These are phyloP conservation scores for Catocala sponsa DNA, from an alignment of 2,888 invertebrate genomes.

Conservation along the genomic window DNA sequence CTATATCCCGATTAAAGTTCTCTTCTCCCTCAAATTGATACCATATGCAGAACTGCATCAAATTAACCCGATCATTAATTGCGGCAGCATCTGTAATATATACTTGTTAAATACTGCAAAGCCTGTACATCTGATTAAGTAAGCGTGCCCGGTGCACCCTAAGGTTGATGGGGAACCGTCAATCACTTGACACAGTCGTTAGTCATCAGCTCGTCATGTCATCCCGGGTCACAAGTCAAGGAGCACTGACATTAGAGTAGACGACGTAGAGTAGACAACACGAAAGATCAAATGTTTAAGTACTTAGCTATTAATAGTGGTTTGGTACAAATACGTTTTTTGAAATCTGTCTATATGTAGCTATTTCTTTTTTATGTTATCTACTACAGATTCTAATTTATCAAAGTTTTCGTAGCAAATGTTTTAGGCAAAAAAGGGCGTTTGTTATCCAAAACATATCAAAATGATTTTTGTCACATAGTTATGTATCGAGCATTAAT, in stretches of 20 bases:
- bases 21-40: neutral
- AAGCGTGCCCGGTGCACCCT: constrained; percentile 22
- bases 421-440: too few species aligned
- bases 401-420: too few species aligned
- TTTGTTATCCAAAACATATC: too few species aligned
- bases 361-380: too few species aligned
- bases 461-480: too few species aligned
- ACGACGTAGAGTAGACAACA: constrained; percentile 5
- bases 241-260: constrained; percentile 16
- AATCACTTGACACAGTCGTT: constrained; percentile 62
- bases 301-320: too few species aligned
- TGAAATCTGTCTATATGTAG: too few species aligned
- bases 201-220: constrained; percentile 36
- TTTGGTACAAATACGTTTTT: too few species aligned
- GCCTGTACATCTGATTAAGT: constrained; percentile 10
- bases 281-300: neutral
- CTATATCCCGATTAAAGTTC: too few species aligned
- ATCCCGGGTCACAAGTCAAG: constrained; percentile 57
- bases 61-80: constrained; percentile 6
- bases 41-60: neutral
- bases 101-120: constrained; percentile 6
- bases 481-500: too few species aligned
- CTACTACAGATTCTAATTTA: too few species aligned
- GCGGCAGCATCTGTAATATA: neutral
- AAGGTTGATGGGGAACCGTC: constrained; percentile 53